Evolutionary conservation across 2,113 vertebrate species (phyloP).

Genomic region (Tachuris rubrigastra): DNA sequence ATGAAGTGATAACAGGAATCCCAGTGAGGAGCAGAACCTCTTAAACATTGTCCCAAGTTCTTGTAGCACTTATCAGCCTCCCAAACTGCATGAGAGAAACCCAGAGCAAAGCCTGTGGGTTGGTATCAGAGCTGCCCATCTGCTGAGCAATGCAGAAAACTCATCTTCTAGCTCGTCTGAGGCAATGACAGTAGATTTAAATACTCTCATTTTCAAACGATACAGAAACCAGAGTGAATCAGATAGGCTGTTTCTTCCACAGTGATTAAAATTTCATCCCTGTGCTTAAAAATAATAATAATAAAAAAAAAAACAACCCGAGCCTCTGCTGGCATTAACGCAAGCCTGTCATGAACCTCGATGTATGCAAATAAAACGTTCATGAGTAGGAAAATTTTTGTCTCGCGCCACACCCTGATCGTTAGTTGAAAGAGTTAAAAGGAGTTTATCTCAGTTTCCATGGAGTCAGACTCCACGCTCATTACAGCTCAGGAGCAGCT

Average conservation of each 20-base stretch:
- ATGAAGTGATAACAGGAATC: not conserved
- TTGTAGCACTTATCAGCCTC: not conserved
- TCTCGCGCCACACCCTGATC: constrained; percentile 1
- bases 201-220: not conserved
- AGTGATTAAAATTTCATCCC: not conserved
- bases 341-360: not conserved
- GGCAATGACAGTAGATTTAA: not conserved
- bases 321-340: not conserved
- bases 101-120: not conserved
- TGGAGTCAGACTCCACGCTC: constrained; percentile 62
- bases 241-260: not conserved
- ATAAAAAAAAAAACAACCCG: not conserved
- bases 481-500: constrained; percentile 34
- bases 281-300: not conserved
- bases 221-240: constrained; percentile 2
- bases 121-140: constrained; percentile 2
- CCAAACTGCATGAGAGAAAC: not conserved
- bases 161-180: not conserved
- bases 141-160: not conserved
- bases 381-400: constrained; percentile 17
- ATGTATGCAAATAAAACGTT: constrained; percentile 22
- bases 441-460: constrained; percentile 54
- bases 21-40: not conserved
- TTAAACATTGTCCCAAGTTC: not conserved
- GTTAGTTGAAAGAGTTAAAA: constrained; percentile 39